Evolutionary conservation across 2,113 vertebrate genomes (phyloP).

Genomic region (Amphiprion percula): DNA sequence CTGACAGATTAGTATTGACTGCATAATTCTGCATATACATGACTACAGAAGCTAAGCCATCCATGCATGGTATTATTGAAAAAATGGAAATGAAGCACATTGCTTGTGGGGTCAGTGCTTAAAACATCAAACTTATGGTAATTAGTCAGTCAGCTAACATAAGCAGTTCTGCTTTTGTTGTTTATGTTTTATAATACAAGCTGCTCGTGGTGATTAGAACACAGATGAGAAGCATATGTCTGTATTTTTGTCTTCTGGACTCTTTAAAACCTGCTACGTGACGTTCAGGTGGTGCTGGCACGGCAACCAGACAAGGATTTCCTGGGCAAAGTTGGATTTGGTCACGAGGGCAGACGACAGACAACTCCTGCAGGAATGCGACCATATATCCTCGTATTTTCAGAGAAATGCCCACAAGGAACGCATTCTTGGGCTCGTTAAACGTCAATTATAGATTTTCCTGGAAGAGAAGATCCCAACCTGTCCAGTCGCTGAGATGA

Average conservation of each 20-base stretch:
- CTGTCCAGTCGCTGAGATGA: background rate
- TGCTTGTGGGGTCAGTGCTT: conserved; percentile 7
- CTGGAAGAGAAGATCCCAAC: background rate
- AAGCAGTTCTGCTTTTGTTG: background rate
- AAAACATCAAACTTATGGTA: conserved; percentile 1
- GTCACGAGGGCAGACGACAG: conserved; percentile 1
- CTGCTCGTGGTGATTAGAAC: background rate
- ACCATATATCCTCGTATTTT: background rate
- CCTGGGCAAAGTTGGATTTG: conserved; percentile 53
- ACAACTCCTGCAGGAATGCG: conserved; percentile 4
- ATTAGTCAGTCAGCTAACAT: conserved; percentile 1
- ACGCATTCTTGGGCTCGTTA: conserved; percentile 21
- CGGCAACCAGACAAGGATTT: conserved; percentile 58
- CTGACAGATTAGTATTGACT: conserved; percentile 15
- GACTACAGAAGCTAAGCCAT: background rate
- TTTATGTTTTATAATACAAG: conserved; percentile 12
- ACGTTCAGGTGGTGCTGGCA: conserved; percentile 14
- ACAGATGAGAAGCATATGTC: conserved; percentile 9
- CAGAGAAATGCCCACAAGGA: conserved; percentile 24
- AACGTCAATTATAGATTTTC: conserved; percentile 12
- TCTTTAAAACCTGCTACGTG: conserved; percentile 4
- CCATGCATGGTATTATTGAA: background rate
- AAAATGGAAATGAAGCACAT: conserved; percentile 12
- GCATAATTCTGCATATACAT: background rate
- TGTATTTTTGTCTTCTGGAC: conserved; percentile 14